phyloP scores from a whole-genome alignment of 2,113 vertebrate species.

The Chaetodon trifascialis region DNA sequence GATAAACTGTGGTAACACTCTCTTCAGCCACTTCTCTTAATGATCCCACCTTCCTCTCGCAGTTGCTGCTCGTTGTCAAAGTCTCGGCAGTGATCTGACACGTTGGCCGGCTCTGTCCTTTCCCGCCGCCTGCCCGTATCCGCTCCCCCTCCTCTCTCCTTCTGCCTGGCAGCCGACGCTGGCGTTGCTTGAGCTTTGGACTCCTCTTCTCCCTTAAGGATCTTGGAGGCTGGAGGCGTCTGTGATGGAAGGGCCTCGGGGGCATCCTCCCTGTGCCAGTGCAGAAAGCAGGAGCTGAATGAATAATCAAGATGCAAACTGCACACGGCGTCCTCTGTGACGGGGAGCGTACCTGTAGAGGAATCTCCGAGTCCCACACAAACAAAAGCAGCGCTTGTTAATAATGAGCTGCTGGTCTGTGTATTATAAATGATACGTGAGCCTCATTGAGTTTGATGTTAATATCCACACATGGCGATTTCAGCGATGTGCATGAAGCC shows the following conservation, averaged over 20 bases:
- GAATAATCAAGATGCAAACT: slow-evolving; percentile 55
- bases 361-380: slow-evolving; percentile 17
- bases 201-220: slow-evolving; percentile 71
- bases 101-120: slow-evolving; percentile 25
- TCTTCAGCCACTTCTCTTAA: slow-evolving; percentile 9
- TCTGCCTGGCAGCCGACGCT: slow-evolving; percentile 59
- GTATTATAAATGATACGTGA: not conserved
- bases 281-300: slow-evolving; percentile 66
- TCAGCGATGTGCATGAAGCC: slow-evolving; percentile 1
- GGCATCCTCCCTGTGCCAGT: slow-evolving; percentile 73
- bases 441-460: slow-evolving; percentile 35
- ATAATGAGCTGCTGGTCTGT: slow-evolving; percentile 22
- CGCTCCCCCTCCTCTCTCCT: slow-evolving; percentile 27
- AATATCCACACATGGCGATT: slow-evolving; percentile 25
- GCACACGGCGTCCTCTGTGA: slow-evolving; percentile 27
- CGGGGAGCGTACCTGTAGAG: slow-evolving; percentile 28
- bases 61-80: slow-evolving; percentile 38
- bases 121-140: slow-evolving; percentile 35
- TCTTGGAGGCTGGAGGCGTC: slow-evolving; percentile 76
- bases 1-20: slow-evolving; percentile 17
- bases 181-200: slow-evolving; percentile 55
- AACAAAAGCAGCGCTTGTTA: slow-evolving; percentile 28
- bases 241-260: slow-evolving; percentile 74
- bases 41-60: slow-evolving; percentile 66
- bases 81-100: slow-evolving; percentile 52